Conservation (phyloP, 53 echinoderm and acorn worm species). For the Echinarachnius parma region DNA sequence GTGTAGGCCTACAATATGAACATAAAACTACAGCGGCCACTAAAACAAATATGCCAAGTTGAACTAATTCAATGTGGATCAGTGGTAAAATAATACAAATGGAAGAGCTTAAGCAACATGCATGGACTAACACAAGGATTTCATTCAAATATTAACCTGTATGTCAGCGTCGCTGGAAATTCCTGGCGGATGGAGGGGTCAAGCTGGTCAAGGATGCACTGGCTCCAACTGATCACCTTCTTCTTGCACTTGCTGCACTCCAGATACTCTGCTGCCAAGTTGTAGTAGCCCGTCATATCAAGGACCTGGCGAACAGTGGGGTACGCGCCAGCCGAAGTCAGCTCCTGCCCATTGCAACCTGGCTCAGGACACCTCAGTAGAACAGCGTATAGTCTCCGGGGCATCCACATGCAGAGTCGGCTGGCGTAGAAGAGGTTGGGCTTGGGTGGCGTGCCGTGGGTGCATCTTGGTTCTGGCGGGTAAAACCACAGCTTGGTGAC, state of each 20-base stretch:
- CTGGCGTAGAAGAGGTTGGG: conserved; percentile 4
- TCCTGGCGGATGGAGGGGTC: conserved; percentile 46
- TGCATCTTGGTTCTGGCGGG: conserved; percentile 38
- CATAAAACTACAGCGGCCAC: too few species aligned
- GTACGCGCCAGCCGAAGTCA: conserved; percentile 49
- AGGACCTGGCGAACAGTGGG: conserved; percentile 58
- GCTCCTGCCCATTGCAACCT: conserved; percentile 28
- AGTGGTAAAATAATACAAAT: too few species aligned
- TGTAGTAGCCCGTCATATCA: conserved; percentile 58
- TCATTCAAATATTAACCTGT: conserved; percentile 19
- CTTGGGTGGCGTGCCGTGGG: conserved; percentile 30
- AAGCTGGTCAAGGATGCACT: conserved; percentile 58
- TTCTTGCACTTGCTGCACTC: conserved; percentile 52
- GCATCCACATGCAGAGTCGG: conserved; percentile 57
- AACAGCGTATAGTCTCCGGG: conserved; percentile 39
- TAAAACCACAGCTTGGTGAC: conserved; percentile 43
- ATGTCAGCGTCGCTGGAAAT: conserved; percentile 61
- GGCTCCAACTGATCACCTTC: conserved; percentile 68
- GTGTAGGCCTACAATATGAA: too few species aligned
- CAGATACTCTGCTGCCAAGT: conserved; percentile 66
- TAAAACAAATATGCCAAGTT: too few species aligned
- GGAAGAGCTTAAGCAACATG: not conserved
- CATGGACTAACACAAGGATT: not conserved
- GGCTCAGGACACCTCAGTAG: conserved; percentile 6
- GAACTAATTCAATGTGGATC: too few species aligned